phyloP scores from a whole-genome alignment of 2,113 vertebrate genomes.

The Oxyruncus cristatus region DNA sequence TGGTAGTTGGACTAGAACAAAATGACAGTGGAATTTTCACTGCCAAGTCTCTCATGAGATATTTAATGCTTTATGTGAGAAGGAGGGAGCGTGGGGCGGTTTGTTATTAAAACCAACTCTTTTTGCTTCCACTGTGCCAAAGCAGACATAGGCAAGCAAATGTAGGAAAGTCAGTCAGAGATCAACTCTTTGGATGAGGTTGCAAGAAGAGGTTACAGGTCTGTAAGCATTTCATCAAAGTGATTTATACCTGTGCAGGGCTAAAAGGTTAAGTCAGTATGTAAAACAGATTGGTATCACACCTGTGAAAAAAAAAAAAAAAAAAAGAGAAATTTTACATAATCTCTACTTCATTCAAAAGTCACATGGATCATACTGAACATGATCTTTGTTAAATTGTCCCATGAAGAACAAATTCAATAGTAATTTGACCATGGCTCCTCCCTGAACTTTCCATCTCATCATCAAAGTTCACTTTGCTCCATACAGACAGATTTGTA shows the following conservation, averaged over 20 bases:
- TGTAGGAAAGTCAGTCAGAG: background rate
- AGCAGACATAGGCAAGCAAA: background rate
- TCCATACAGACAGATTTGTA: background rate
- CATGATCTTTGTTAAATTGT: background rate
- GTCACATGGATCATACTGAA: background rate
- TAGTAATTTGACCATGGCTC: background rate
- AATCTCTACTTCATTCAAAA: background rate
- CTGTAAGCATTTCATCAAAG: background rate
- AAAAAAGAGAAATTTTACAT: background rate
- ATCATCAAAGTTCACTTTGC: background rate
- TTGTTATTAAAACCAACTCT: background rate
- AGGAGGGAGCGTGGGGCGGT: rapidly evolving
- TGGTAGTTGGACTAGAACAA: background rate
- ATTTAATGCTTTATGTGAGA: background rate
- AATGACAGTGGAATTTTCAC: background rate
- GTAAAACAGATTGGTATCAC: background rate
- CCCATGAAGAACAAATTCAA: background rate
- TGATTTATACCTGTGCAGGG: background rate
- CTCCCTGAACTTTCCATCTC: background rate
- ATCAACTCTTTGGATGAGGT: background rate
- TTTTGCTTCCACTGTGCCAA: background rate
- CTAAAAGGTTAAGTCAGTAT: background rate
- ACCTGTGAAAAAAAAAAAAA: background rate
- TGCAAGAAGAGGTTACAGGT: background rate
- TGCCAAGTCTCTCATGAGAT: background rate